These are phyloP conservation scores for Zygogramma bicolorata DNA, from an alignment of 2,888 invertebrate species.

Conservation along the genomic window DNA sequence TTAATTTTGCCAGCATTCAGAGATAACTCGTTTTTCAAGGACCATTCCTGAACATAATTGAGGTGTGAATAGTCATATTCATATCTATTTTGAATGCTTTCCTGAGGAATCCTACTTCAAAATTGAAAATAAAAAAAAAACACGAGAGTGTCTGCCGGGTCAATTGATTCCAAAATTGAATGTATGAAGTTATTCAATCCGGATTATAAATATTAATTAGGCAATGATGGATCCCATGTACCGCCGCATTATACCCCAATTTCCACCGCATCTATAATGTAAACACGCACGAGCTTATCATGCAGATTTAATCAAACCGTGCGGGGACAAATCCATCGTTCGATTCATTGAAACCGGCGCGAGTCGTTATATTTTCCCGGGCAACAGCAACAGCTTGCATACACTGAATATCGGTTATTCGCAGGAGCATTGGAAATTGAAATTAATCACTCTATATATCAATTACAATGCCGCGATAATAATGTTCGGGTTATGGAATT, in stretches of 20 bases:
- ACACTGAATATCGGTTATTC: constrained; percentile 28
- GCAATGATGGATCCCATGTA: background rate
- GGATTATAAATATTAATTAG: background rate
- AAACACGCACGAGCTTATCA: background rate
- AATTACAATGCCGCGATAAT: constrained; percentile 33
- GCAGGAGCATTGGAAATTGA: constrained; percentile 34
- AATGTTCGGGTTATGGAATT: constrained; percentile 30
- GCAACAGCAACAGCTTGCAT: constrained; percentile 36
- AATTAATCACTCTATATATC: constrained; percentile 39
- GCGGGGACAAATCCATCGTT: background rate
- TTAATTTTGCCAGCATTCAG: too few species aligned
- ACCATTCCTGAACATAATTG: too few species aligned
- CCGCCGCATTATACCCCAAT: background rate
- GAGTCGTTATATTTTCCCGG: constrained; percentile 29
- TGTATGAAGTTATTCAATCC: background rate
- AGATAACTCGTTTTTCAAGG: too few species aligned
- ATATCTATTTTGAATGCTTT: too few species aligned
- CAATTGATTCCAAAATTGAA: background rate
- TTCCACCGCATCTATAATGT: constrained; percentile 3
- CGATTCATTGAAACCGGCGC: constrained; percentile 28
- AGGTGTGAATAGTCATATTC: too few species aligned
- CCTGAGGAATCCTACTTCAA: too few species aligned
- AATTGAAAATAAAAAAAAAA: too few species aligned
- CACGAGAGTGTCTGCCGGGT: background rate
- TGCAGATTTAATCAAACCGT: constrained; percentile 3